Conservation (phyloP, 2,888 invertebrate species). For the Bhutanitis thaidina region DNA sequence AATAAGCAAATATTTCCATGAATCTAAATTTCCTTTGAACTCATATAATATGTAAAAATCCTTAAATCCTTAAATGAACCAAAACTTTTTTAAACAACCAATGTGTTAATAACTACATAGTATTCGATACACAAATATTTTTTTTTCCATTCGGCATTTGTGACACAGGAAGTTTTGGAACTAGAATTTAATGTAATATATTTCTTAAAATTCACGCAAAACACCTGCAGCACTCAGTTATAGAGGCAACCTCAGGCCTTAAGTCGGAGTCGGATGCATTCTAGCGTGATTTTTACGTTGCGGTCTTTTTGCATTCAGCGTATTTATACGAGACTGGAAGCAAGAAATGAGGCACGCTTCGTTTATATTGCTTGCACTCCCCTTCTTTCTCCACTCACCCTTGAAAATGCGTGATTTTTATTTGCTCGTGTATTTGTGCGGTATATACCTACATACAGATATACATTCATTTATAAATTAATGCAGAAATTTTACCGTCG, state of each 20-base stretch:
- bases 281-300: conserved; percentile 51
- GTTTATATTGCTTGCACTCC: conserved; percentile 48
- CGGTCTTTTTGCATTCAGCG: conserved; percentile 57
- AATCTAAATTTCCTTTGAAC: too few species aligned
- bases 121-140: too few species aligned
- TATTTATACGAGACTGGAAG: conserved; percentile 52
- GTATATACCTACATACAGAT: conserved; percentile 22
- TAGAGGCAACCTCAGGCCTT: conserved; percentile 7
- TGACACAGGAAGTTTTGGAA: too few species aligned
- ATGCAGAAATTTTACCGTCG: conserved; percentile 19
- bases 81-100: too few species aligned
- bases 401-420: conserved; percentile 37
- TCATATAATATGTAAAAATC: too few species aligned
- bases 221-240: background rate
- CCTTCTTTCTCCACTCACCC: conserved; percentile 38
- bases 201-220: too few species aligned
- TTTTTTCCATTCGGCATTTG: too few species aligned
- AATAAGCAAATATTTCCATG: too few species aligned
- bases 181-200: too few species aligned
- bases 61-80: too few species aligned
- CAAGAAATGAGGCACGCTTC: conserved; percentile 62
- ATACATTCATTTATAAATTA: conserved; percentile 17
- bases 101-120: too few species aligned
- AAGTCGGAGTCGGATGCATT: conserved; percentile 36
- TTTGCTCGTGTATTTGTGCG: conserved; percentile 34